Conservation (phyloP, 2,888 invertebrate genomes). For the Mechanitis messenoides region DNA sequence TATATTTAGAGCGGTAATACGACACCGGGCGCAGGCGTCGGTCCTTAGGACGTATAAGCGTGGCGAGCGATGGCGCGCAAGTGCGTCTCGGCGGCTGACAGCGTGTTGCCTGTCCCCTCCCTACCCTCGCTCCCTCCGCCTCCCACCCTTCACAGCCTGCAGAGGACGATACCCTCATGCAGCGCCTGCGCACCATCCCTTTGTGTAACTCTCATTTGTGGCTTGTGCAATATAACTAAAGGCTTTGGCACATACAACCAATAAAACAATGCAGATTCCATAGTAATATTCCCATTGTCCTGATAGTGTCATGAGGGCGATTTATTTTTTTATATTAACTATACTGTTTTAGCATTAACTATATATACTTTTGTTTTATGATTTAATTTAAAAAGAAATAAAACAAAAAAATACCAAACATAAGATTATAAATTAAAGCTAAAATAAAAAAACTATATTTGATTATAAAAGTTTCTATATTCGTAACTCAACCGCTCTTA, state of each 20-base stretch:
- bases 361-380: too few relatives aligned
- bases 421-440: neutral
- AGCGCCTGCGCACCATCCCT: slow-evolving; percentile 39
- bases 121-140: slow-evolving; percentile 21
- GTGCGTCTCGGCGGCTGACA: slow-evolving; percentile 39
- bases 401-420: too few relatives aligned
- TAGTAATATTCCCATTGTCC: too few relatives aligned
- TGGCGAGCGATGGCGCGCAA: slow-evolving; percentile 63
- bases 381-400: too few relatives aligned
- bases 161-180: slow-evolving; percentile 62
- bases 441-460: slow-evolving; percentile 38
- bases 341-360: too few relatives aligned
- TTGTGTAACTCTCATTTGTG: slow-evolving; percentile 37
- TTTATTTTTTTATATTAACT: too few relatives aligned
- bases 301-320: too few relatives aligned
- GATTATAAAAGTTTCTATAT: slow-evolving; percentile 70
- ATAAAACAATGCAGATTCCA: neutral
- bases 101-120: slow-evolving; percentile 24
- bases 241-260: neutral
- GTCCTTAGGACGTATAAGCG: slow-evolving; percentile 61
- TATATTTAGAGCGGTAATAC: slow-evolving; percentile 75
- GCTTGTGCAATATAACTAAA: slow-evolving; percentile 16
- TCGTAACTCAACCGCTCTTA: slow-evolving; percentile 51
- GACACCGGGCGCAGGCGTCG: slow-evolving; percentile 70
- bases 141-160: slow-evolving; percentile 43